A percentile compares a stretch with the other conserved stretches of the same genome.
phyloP scores from a whole-genome alignment of 2,888 invertebrate genomes.

The Drosophila fungiperda region DNA sequence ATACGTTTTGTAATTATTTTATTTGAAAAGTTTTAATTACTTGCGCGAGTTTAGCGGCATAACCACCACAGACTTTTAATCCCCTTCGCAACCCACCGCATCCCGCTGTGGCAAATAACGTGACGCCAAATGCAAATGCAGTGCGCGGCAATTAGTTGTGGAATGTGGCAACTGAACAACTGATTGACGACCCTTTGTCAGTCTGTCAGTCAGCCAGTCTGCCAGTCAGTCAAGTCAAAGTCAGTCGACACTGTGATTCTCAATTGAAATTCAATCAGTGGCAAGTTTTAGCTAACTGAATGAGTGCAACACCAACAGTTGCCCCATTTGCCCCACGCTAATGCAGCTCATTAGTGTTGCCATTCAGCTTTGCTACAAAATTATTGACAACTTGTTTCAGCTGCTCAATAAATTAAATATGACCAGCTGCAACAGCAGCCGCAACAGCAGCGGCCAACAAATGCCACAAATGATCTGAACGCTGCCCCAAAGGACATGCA shows the following conservation, averaged over 20 bases:
- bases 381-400: conserved; percentile 60
- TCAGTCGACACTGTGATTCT: conserved; percentile 34
- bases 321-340: neutral
- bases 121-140: conserved; percentile 44
- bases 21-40: conserved; percentile 80
- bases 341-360: conserved; percentile 61
- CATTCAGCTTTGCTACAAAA: conserved; percentile 43
- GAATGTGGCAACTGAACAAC: conserved; percentile 29
- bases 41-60: conserved; percentile 47
- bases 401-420: conserved; percentile 46
- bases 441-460: conserved; percentile 18
- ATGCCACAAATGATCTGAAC: conserved; percentile 33
- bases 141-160: conserved; percentile 17
- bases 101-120: neutral
- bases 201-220: conserved; percentile 30
- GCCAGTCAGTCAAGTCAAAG: conserved; percentile 27
- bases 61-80: neutral
- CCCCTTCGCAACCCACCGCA: neutral
- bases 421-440: conserved; percentile 21
- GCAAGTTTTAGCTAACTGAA: conserved; percentile 4
- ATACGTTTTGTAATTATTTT: conserved; percentile 74
- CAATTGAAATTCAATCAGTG: conserved; percentile 61
- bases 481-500: conserved; percentile 24
- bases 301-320: too few species aligned
- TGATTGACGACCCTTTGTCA: conserved; percentile 31